phyloP scores from a whole-genome alignment of 2,797 vertebrate species.

The Chaenodraco wilsoni region DNA sequence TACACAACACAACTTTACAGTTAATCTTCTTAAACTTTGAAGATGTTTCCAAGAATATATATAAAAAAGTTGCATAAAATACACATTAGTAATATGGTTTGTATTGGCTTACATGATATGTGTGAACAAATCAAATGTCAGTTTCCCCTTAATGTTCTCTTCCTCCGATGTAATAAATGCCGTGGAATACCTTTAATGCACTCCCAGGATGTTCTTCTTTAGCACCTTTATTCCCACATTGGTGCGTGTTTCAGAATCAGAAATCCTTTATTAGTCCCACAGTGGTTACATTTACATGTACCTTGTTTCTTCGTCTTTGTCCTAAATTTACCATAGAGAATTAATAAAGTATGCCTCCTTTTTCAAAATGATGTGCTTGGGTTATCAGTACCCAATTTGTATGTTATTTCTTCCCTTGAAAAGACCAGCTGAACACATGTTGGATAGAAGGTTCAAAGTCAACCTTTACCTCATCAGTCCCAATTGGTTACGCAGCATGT shows the following conservation, averaged over 20 bases:
- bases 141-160: not conserved
- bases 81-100: not conserved
- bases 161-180: not conserved
- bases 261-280: too few species aligned
- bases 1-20: not conserved
- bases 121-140: not conserved
- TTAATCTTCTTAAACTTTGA: not conserved
- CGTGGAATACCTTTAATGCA: not conserved
- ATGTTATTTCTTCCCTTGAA: too few species aligned
- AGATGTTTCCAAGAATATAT: too few species aligned
- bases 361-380: too few species aligned
- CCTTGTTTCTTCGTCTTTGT: too few species aligned
- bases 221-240: not conserved
- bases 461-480: not conserved
- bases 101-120: not conserved
- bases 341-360: too few species aligned
- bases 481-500: slow-evolving; percentile 3
- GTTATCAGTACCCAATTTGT: too few species aligned
- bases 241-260: not conserved
- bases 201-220: not conserved
- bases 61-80: not conserved
- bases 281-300: too few species aligned
- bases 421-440: not conserved
- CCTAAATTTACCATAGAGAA: too few species aligned
- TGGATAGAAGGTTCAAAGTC: slow-evolving; percentile 4